Percentiles rank a stretch among this genome's conserved stretches.
These are phyloP conservation scores for Trichonephila inaurata DNA, from an alignment of 1,140 invertebrate species.

Conservation along the genomic window DNA sequence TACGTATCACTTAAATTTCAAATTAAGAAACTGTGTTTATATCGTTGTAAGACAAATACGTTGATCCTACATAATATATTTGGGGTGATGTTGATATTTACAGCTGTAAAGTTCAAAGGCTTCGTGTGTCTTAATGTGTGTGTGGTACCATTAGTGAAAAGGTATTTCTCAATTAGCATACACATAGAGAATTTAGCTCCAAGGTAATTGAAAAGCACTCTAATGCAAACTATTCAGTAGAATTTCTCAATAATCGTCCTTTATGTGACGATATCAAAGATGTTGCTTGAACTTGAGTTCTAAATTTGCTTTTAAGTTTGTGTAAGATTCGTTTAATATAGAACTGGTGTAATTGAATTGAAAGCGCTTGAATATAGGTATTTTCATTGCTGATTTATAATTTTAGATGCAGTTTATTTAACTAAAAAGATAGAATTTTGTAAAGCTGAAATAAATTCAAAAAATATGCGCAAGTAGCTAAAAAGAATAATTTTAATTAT, in stretches of 20 bases:
- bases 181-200: background rate
- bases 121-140: background rate
- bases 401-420: too few species aligned
- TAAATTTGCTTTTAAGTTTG: background rate
- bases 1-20: too few species aligned
- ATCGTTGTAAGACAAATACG: too few species aligned
- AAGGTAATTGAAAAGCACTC: background rate
- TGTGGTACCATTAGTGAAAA: conserved; percentile 10
- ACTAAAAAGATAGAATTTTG: too few species aligned
- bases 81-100: too few species aligned
- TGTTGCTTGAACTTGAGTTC: background rate
- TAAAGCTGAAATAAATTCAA: too few species aligned
- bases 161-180: conserved; percentile 18
- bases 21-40: too few species aligned
- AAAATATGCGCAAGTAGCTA: too few species aligned
- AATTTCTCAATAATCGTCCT: background rate
- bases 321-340: background rate
- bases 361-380: too few species aligned
- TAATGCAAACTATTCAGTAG: background rate
- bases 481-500: too few species aligned
- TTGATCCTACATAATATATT: too few species aligned
- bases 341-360: background rate
- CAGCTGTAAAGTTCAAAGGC: background rate
- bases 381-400: too few species aligned
- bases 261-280: background rate